phyloP scores from a whole-genome alignment of 2,797 vertebrate species.

The Odontamblyopus lacepedii region DNA sequence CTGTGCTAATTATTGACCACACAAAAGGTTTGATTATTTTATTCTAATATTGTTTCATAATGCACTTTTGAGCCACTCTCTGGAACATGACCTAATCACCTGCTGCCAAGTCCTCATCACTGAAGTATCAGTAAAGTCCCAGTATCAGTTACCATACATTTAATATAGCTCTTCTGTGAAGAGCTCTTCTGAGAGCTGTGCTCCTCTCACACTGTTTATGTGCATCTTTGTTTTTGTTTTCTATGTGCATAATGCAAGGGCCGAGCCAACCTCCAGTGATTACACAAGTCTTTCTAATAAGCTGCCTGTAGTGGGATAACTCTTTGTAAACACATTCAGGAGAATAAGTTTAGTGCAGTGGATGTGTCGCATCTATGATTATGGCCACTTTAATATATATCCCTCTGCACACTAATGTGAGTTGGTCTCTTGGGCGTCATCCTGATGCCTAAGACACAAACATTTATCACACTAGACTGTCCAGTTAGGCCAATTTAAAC shows the following conservation, averaged over 20 bases:
- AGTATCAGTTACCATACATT: conserved; percentile 60
- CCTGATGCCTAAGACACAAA: background rate
- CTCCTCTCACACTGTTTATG: background rate
- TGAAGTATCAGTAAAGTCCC: conserved; percentile 32
- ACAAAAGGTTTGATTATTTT: conserved; percentile 45
- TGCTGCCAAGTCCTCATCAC: conserved; percentile 48
- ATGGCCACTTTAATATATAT: background rate
- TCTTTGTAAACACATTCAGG: conserved; percentile 36
- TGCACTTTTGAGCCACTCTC: conserved; percentile 5
- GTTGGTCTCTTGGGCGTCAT: background rate
- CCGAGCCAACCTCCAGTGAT: conserved; percentile 25
- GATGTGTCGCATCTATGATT: background rate
- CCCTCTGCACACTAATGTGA: background rate
- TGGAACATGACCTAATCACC: conserved; percentile 43
- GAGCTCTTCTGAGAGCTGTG: conserved; percentile 38
- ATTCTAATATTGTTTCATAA: conserved; percentile 43
- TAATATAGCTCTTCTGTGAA: conserved; percentile 60
- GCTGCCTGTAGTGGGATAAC: conserved; percentile 43
- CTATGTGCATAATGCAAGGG: conserved; percentile 2
- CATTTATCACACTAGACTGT: background rate
- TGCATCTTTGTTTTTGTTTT: background rate
- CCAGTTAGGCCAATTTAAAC: background rate
- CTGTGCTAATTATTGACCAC: conserved; percentile 24
- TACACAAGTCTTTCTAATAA: conserved; percentile 37
- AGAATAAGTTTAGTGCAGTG: conserved; percentile 13